Evolutionary conservation across 2,888 invertebrate species (phyloP), one percentile per base, ranked within the genome.

Genomic region (Drosophila imparisetae): DNA sequence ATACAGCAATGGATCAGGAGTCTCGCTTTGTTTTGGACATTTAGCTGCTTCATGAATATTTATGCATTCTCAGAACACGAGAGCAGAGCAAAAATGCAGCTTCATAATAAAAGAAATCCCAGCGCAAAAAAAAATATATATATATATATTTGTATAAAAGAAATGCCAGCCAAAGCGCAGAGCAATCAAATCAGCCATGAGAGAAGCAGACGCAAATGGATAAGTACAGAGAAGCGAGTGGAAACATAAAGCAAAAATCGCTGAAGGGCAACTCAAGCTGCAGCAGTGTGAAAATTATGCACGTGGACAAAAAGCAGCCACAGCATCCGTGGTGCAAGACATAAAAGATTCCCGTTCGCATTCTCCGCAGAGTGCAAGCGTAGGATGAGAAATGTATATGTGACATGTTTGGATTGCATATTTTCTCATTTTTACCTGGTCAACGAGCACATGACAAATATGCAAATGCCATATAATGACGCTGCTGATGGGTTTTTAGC

Each of bases 261-360:
- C 63, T 61, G 27, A 13, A 57, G 62, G 64, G 55, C 64, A 72
- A 64, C 62, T 52, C 53, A 54, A 65, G 65, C 50, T 57, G 53
- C 66, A 55, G 59, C 55, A 80, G 89, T 90, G 90, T 83, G 89
- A 88, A 89, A 90, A 75, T 88, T 80, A 89, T 80, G 68, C 81
- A 45, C 63, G 67, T 62, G 80, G 72, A 89, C 81, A 89, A 83
- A 75, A 75, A 68, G 64, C 69, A 67, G 62, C 65, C 60, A 48
- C 59, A 68, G 63, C 62, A 68, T 45, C 36, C 34, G 29, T 49
- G 49, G 11, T 34, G 54, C 15, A 15, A 66, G 61, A 58, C 68
- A 72, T 30, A 59, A 70, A 55, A 71, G 64, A 80, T 64, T 83
- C 61, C 72, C 58, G 59, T 72, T 80, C 60, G 27, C 40, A 71